These are phyloP conservation scores for Drosophila nr. medialis DNA, from an alignment of 2,888 invertebrate genomes.

Conservation along the genomic window DNA sequence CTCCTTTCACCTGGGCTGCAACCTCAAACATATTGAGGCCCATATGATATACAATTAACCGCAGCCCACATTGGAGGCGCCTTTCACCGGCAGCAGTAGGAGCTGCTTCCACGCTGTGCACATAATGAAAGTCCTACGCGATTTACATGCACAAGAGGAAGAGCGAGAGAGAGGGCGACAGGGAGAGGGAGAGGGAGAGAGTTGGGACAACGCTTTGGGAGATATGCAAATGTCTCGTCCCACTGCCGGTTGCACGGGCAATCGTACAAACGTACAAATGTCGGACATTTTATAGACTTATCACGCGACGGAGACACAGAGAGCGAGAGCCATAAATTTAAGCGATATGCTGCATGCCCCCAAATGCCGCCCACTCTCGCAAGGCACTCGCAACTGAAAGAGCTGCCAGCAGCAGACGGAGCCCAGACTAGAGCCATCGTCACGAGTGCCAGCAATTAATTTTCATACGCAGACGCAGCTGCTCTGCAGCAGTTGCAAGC, in stretches of 20 bases:
- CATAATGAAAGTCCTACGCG: slow-evolving; percentile 64
- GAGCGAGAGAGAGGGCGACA: slow-evolving; percentile 14
- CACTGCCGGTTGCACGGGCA: slow-evolving; percentile 78
- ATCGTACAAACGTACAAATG: slow-evolving; percentile 55
- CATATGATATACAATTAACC: slow-evolving; percentile 71
- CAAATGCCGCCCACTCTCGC: slow-evolving; percentile 73
- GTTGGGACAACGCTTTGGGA: slow-evolving; percentile 29
- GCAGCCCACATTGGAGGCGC: slow-evolving; percentile 63
- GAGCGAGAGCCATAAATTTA: slow-evolving; percentile 66
- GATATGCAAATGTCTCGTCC: slow-evolving; percentile 73
- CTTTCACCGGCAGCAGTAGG: slow-evolving; percentile 60
- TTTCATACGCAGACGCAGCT: slow-evolving; percentile 76
- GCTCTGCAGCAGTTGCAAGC: slow-evolving; percentile 35
- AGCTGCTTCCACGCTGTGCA: slow-evolving; percentile 14
- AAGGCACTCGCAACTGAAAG: slow-evolving; percentile 3
- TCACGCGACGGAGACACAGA: slow-evolving; percentile 63
- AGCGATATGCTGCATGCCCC: slow-evolving; percentile 63
- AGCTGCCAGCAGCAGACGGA: background rate
- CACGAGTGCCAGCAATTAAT: slow-evolving; percentile 81
- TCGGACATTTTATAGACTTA: slow-evolving; percentile 77
- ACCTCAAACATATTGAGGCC: slow-evolving; percentile 23
- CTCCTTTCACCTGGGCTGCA: slow-evolving; percentile 63
- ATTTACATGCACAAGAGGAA: background rate
- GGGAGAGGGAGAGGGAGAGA: background rate
- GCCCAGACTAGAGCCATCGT: slow-evolving; percentile 53